Percentiles rank a stretch among this genome's conserved stretches.
Evolutionary conservation across 2,113 vertebrate species (phyloP).

Genomic region (Eulacestoma nigropectus): DNA sequence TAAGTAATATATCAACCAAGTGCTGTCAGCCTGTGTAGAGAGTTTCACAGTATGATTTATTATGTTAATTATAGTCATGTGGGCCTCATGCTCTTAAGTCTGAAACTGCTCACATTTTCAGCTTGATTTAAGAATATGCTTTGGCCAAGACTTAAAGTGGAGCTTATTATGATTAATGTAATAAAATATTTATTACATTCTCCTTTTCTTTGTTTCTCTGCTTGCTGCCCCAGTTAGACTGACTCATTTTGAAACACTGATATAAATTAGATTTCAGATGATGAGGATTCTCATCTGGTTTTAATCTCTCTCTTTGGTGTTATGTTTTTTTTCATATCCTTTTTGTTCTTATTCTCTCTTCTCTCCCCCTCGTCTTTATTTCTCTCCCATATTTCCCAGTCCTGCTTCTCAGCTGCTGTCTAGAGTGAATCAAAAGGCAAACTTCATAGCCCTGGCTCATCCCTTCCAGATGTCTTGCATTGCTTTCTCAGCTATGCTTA

Average conservation of each 20-base stretch:
- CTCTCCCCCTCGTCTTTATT: neutral
- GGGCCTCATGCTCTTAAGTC: slow-evolving; percentile 64
- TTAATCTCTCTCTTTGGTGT: slow-evolving; percentile 15
- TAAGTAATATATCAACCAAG: slow-evolving; percentile 68
- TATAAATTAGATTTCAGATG: slow-evolving; percentile 60
- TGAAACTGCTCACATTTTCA: slow-evolving; percentile 65
- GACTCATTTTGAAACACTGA: slow-evolving; percentile 46
- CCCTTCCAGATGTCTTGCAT: neutral
- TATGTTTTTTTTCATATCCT: slow-evolving; percentile 15
- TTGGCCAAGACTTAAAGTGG: slow-evolving; percentile 59
- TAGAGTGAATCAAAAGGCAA: neutral
- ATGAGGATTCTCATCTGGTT: slow-evolving; percentile 48
- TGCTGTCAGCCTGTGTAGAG: slow-evolving; percentile 55
- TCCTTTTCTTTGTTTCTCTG: slow-evolving; percentile 33
- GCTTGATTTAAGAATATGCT: slow-evolving; percentile 76
- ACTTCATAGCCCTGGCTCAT: neutral
- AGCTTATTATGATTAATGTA: slow-evolving; percentile 72
- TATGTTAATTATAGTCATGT: slow-evolving; percentile 74
- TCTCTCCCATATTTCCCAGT: neutral
- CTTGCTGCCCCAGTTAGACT: slow-evolving; percentile 37
- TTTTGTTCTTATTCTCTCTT: slow-evolving; percentile 22
- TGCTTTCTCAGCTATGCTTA: neutral
- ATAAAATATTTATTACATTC: slow-evolving; percentile 70
- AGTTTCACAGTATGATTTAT: slow-evolving; percentile 73
- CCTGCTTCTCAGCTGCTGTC: neutral